Conservation (phyloP, 2,888 invertebrate genomes). For the Lasioglossum malachurum region DNA sequence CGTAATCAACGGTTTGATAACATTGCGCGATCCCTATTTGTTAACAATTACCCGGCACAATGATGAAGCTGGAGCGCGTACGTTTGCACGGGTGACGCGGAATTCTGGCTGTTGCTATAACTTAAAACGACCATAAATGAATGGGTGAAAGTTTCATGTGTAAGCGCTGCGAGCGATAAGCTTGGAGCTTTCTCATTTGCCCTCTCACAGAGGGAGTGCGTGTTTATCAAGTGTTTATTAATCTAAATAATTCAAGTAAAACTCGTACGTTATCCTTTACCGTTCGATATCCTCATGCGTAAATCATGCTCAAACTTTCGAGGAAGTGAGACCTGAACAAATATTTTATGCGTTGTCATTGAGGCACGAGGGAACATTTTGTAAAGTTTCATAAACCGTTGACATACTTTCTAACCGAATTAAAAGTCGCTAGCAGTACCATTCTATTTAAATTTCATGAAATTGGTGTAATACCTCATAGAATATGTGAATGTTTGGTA, state of each 20-base stretch:
- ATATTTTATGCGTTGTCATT: rapidly evolving
- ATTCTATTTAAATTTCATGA: background rate
- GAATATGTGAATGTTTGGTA: no score
- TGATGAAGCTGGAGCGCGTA: background rate
- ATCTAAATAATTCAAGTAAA: background rate
- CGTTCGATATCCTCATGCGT: background rate
- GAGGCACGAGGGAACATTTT: background rate
- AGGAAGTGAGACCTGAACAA: background rate
- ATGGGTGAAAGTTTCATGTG: slow-evolving; percentile 25
- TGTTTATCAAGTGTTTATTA: slow-evolving; percentile 3
- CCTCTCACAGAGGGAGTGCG: background rate
- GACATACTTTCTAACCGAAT: background rate
- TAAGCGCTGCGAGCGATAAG: slow-evolving; percentile 28
- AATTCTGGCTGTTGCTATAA: slow-evolving; percentile 44
- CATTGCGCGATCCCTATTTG: slow-evolving; percentile 27
- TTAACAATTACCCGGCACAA: slow-evolving; percentile 35
- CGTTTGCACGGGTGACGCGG: slow-evolving; percentile 8
- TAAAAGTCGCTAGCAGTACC: background rate
- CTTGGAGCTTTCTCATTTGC: slow-evolving; percentile 28
- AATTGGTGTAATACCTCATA: no score
- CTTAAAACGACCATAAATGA: slow-evolving; percentile 56
- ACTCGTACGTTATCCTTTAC: background rate
- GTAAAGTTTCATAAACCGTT: background rate
- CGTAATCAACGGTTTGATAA: slow-evolving; percentile 39
- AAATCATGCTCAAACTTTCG: background rate